Evolutionary conservation across 2,113 vertebrate genomes (phyloP), one percentile per base, ranked within the genome.

Genomic region (Perca flavescens): DNA sequence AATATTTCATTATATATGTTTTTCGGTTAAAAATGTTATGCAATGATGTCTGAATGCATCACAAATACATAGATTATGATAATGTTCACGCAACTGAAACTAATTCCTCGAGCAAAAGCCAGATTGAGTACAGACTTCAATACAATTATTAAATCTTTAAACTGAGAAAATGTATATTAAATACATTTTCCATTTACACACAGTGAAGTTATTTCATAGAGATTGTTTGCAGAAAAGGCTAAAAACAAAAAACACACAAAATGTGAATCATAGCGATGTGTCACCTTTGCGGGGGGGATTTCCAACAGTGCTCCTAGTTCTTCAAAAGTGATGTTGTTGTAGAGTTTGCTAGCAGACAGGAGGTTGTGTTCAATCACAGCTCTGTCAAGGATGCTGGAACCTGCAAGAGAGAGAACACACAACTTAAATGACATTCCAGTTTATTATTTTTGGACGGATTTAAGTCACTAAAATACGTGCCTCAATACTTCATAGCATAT

Each of bases 251-350:
- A 60, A 60, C 16, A 19, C 14, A 28, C 0, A 25, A 36, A 19
- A 47, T 66, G 31, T 47, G 17, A 16, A 46, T 64, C 6, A 14
- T 22, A 25, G 25, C 1, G 2, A 12, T 3, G 25, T 85, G 73
- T 87, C 94, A 98, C 98, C 96, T 99, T 99, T 56, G 98, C 97
- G 56, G 98, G 98, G n/a, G 98, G 98, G 74, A 99, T 99, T 94
- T 99, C 98, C 90, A 99, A 89, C 84, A 99, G 94, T 1, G 98
- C 98, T 90, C 98, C 98, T 36, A 99, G 96, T 88, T 99, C 98
- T 94, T 99, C 98, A 89, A 99, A 99, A 1, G 98, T 99, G 86
- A 99, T 99, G 91, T 99, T 99, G 93, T 99, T 99, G 95, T 99
- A 99, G 31, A 99, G 97, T 93, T 99, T 99, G 94, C 98, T 99